Evolutionary conservation across 2,888 invertebrate species (phyloP).

Genomic region (Megaustenia siamemsis): DNA sequence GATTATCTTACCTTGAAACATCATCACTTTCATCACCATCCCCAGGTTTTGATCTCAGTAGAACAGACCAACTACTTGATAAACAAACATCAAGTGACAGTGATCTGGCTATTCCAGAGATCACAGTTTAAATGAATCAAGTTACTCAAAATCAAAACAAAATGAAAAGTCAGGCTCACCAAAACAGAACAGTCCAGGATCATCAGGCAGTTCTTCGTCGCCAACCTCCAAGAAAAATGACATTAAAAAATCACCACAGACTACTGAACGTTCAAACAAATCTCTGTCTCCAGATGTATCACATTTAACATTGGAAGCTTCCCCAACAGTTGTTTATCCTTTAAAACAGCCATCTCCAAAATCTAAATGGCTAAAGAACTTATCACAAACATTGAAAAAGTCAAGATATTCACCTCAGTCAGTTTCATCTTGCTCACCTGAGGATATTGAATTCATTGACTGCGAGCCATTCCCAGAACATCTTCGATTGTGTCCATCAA

Average conservation of each 20-base stretch:
- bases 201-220: slow-evolving; percentile 13
- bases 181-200: neutral
- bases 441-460: slow-evolving; percentile 43
- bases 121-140: neutral
- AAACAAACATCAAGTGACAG: neutral
- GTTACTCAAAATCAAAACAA: slow-evolving; percentile 18
- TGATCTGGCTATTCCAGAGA: neutral
- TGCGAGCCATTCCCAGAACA: slow-evolving; percentile 30
- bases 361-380: slow-evolving; percentile 4
- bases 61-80: neutral
- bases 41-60: slow-evolving; percentile 10
- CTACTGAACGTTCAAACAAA: neutral
- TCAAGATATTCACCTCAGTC: neutral
- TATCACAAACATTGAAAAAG: slow-evolving; percentile 15
- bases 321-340: neutral
- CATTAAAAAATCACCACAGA: neutral
- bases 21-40: slow-evolving; percentile 17
- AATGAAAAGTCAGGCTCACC: neutral
- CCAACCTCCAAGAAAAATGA: slow-evolving; percentile 15
- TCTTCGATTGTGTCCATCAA: slow-evolving; percentile 18
- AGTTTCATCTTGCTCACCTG: neutral
- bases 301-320: neutral
- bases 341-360: neutral
- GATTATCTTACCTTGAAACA: slow-evolving; percentile 31
- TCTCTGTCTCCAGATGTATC: slow-evolving; percentile 2